Conservation (phyloP, 1,140 invertebrate genomes). For the Druon quercuslanigerum region DNA sequence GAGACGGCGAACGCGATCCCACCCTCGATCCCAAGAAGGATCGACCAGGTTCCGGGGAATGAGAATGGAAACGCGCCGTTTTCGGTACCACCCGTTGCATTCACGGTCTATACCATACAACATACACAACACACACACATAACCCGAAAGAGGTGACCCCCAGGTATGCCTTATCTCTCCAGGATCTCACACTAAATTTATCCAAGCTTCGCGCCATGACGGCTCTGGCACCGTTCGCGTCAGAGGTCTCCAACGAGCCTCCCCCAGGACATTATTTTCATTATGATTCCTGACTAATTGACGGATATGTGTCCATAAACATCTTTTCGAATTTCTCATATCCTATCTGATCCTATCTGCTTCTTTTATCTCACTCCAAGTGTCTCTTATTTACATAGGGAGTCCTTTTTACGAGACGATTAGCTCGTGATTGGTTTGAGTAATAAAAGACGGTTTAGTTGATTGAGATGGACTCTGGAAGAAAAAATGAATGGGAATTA, state of each 20-base stretch:
- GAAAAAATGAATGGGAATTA: no score
- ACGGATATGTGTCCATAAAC: slow-evolving; percentile 6
- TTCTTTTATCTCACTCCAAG: no score
- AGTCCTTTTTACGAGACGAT: no score
- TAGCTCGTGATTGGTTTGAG: no score
- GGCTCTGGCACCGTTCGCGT: slow-evolving; percentile 10
- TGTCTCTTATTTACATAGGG: no score
- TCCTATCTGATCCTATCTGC: no score
- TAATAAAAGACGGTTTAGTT: no score
- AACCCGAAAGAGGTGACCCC: slow-evolving; percentile 18
- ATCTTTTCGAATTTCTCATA: background rate
- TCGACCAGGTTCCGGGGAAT: slow-evolving; percentile 15
- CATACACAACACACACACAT: no score
- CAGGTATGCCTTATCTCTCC: slow-evolving; percentile 12
- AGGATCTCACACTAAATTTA: slow-evolving; percentile 23
- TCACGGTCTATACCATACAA: background rate
- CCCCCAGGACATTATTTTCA: background rate
- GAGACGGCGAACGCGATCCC: slow-evolving; percentile 13
- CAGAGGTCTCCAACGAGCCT: background rate
- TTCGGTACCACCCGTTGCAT: slow-evolving; percentile 19
- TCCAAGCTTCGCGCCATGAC: slow-evolving; percentile 11
- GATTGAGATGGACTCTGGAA: no score
- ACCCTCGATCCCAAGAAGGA: slow-evolving; percentile 26
- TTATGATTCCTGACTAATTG: slow-evolving; percentile 2
- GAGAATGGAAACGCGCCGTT: background rate